A percentile compares a stretch with the other conserved stretches of the same genome.
These are phyloP conservation scores for Phenganax marumi DNA, from an alignment of 92 coral and sea anemone species.

Conservation along the genomic window DNA sequence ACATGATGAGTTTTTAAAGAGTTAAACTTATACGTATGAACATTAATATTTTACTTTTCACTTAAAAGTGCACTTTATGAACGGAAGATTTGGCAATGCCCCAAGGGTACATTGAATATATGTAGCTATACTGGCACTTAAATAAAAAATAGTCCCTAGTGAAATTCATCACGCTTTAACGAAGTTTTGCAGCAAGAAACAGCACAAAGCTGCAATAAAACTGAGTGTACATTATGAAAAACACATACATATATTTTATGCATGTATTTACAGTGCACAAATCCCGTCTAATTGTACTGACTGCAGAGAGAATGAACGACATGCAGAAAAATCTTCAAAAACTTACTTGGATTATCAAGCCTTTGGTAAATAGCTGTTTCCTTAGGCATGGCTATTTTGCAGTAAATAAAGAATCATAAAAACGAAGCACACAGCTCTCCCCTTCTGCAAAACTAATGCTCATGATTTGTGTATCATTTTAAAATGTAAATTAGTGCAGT, in stretches of 20 bases:
- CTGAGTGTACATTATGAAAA: neutral
- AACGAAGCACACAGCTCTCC: neutral
- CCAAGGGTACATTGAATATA: too few relatives aligned
- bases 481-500: slow-evolving; percentile 19
- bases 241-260: neutral
- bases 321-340: neutral
- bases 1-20: too few relatives aligned
- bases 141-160: too few relatives aligned
- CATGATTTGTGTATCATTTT: slow-evolving; percentile 32
- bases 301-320: neutral
- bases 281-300: neutral
- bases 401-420: slow-evolving; percentile 10
- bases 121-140: too few relatives aligned
- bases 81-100: neutral
- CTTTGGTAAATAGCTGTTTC: slow-evolving; percentile 31
- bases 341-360: slow-evolving; percentile 33
- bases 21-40: too few relatives aligned
- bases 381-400: neutral
- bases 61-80: neutral
- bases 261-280: neutral
- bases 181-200: neutral
- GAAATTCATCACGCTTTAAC: too few relatives aligned
- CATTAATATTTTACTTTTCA: slow-evolving; percentile 9
- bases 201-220: neutral
- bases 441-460: slow-evolving; percentile 6